phyloP scores from a whole-genome alignment of 2,888 invertebrate species.

The Cataglyphis rosenhaueri region DNA sequence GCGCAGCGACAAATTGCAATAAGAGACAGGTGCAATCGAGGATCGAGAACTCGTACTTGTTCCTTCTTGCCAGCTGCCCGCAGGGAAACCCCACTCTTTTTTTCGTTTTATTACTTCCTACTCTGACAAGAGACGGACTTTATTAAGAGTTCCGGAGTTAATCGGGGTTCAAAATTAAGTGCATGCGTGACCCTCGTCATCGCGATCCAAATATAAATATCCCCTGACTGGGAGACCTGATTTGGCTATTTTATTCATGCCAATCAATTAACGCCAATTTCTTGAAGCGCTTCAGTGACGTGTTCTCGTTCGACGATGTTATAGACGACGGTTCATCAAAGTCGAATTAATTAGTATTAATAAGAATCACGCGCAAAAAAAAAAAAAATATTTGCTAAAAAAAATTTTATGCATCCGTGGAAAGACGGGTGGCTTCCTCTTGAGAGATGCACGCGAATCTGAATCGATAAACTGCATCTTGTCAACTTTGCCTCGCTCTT shows the following conservation, averaged over 20 bases:
- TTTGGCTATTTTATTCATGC: background rate
- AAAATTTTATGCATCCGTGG: background rate
- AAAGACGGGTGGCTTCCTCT: background rate
- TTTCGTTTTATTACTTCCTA: conserved; percentile 20
- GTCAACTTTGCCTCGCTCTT: conserved; percentile 1
- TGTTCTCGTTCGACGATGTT: background rate
- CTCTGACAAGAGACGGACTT: conserved; percentile 1
- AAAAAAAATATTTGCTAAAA: background rate
- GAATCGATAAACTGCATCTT: background rate
- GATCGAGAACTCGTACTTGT: conserved; percentile 13
- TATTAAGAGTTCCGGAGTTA: conserved; percentile 34
- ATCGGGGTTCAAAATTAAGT: conserved; percentile 2
- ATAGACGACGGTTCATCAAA: background rate
- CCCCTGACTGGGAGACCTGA: background rate
- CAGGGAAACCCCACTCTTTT: conserved; percentile 22
- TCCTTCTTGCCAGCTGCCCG: conserved; percentile 26
- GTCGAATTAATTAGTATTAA: background rate
- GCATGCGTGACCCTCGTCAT: conserved; percentile 32
- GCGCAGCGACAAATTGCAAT: conserved; percentile 25
- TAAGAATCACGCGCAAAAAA: background rate
- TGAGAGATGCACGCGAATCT: background rate
- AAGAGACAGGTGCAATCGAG: conserved; percentile 20
- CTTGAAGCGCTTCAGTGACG: conserved; percentile 1
- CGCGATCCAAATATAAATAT: conserved; percentile 27
- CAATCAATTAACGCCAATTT: conserved; percentile 5